A percentile compares a stretch with the other conserved stretches of the same genome.
phyloP scores from a whole-genome alignment of 1,140 invertebrate genomes.

The Anoplophora glabripennis region DNA sequence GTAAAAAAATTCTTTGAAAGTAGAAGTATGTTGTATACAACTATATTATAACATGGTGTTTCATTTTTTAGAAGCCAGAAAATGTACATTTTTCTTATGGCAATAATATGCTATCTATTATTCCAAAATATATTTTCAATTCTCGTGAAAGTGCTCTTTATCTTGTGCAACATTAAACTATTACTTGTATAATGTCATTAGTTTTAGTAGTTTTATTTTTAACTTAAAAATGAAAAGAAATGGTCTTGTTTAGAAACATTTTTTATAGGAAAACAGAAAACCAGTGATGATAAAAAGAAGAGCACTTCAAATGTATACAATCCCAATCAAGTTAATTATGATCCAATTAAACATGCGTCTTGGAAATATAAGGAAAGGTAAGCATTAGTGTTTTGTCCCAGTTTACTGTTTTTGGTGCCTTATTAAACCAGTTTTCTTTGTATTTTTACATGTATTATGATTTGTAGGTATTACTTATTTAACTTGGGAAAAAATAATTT shows the following conservation, averaged over 20 bases:
- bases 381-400: no score
- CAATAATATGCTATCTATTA: no score
- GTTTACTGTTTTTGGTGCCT: no score
- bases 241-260: not conserved
- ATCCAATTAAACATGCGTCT: conserved; percentile 86
- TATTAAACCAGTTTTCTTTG: conserved; percentile 3
- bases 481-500: not conserved
- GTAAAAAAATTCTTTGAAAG: not conserved
- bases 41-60: no score
- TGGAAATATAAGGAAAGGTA: conserved; percentile 79
- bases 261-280: conserved; percentile 5
- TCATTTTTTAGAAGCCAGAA: not conserved
- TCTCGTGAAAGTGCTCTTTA: no score
- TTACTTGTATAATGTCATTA: not conserved
- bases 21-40: not conserved
- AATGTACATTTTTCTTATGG: no score
- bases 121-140: no score
- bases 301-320: conserved; percentile 58
- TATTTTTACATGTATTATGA: conserved; percentile 7
- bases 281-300: not conserved
- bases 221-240: not conserved
- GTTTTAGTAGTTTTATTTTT: not conserved
- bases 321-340: conserved; percentile 74
- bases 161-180: no score
- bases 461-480: conserved; percentile 10